Base-by-base conservation (phyloP, 2,113 vertebrate genomes). In the Lathamus discolor region DNA sequence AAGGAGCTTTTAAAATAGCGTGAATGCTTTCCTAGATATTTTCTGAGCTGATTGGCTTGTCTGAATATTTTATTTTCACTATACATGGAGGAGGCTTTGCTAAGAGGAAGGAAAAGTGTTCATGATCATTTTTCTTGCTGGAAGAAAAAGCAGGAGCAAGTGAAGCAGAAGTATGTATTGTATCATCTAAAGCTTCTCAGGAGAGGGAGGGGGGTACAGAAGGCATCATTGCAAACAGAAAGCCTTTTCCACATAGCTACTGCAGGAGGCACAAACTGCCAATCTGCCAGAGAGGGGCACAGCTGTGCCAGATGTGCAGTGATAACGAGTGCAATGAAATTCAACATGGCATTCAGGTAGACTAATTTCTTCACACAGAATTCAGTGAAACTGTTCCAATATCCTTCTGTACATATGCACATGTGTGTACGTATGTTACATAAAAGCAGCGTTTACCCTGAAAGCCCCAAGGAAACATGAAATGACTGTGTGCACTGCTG, bases 381-480 rank as follows among this genome's bases (percentile, higher is more conserved):
- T 69, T 84, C 62, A 80, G 43, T 2, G 5, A 33, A 94, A 77
- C 19, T 69, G 44, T 85, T 92, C 82, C 86, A 74, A 85, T 76
- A 68, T n/a, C 35, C 63, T 85, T 72, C 63, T 49, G 93, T 49
- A 80, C 54, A 33, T 91, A 74, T 35, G 75, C 90, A 72, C 37
- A 8, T 52, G 10, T 79, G 67, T 74, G 9, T 78, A 91, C 48
- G 66, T 91, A 66, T 43, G 67, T 95, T 96, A 94, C 59, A 46
- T 92, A 96, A 97, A 91, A 86, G 41, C 49, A 77, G 8, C 28
- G 28, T 73, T 96, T 86, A 74, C 83, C 41, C 88, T 94, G 69
- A 46, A 59, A 96, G 81, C 93, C 94, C 80, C 85, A 86, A 95
- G 51, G 91, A 90, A 87, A 57, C 43, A 74, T 70, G 92, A 79